Evolutionary conservation across 2,113 vertebrate genomes (phyloP).

Genomic region (Tachuris rubrigastra): DNA sequence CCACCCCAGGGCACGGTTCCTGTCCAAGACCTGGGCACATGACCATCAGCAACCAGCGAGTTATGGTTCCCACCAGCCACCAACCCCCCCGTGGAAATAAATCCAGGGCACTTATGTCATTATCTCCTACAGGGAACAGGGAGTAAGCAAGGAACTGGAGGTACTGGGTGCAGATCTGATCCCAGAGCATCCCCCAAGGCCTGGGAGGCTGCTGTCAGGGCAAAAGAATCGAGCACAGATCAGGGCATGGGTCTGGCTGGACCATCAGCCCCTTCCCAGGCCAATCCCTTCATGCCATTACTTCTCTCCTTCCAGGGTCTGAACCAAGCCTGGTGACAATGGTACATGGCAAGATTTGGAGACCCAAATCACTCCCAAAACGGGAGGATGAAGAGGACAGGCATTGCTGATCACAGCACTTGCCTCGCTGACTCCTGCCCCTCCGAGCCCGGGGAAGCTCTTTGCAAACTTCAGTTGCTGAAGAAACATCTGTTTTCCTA

Average conservation of each 20-base stretch:
- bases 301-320: neutral
- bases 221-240: neutral
- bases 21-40: neutral
- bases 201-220: neutral
- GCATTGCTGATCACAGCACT: neutral
- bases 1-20: neutral
- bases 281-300: neutral
- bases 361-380: neutral
- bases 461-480: neutral
- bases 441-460: neutral
- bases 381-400: neutral
- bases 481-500: constrained; percentile 61
- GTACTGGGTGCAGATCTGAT: neutral
- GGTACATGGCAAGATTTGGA: neutral
- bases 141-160: neutral
- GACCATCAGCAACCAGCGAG: accelerated
- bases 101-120: neutral
- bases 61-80: neutral
- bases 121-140: neutral
- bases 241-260: neutral
- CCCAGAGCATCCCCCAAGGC: neutral
- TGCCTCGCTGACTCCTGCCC: accelerated
- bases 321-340: neutral
- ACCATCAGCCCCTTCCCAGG: neutral
- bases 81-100: neutral